A percentile compares a stretch with the other conserved stretches of the same genome.
Conservation (phyloP, 2,888 invertebrate species). For the Spodoptera littoralis region DNA sequence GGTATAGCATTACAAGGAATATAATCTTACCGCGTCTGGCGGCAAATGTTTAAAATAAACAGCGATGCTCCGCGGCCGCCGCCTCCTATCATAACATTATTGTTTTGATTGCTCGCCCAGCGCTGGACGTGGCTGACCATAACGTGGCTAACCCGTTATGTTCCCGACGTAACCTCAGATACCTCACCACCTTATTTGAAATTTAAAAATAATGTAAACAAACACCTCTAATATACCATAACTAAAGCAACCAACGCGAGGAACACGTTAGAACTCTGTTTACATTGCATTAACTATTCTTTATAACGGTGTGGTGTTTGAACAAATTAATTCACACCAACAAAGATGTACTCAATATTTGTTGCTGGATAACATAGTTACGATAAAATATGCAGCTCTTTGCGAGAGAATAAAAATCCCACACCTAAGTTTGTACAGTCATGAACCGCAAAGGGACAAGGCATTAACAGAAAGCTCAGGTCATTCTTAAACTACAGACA, state of each 20-base stretch:
- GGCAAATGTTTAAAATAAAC: conserved; percentile 84
- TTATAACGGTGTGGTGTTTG: conserved; percentile 43
- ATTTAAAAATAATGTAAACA: conserved; percentile 42
- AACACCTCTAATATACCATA: conserved; percentile 45
- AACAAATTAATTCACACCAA: conserved; percentile 50
- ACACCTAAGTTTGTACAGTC: conserved; percentile 22
- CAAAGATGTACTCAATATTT: conserved; percentile 34
- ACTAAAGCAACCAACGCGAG: conserved; percentile 38
- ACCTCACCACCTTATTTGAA: conserved; percentile 31
- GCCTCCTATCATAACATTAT: conserved; percentile 84
- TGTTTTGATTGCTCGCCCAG: conserved; percentile 79
- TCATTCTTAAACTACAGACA: conserved; percentile 20
- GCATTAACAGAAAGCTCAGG: conserved; percentile 23
- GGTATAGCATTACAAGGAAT: conserved; percentile 75
- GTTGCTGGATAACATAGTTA: conserved; percentile 37
- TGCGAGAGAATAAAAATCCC: conserved; percentile 31
- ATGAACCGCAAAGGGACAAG: conserved; percentile 15
- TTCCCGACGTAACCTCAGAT: conserved; percentile 32
- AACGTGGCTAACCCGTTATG: conserved; percentile 37
- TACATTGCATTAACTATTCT: conserved; percentile 43
- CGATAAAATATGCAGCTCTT: conserved; percentile 40
- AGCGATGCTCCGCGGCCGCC: conserved; percentile 66
- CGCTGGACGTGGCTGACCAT: conserved; percentile 55
- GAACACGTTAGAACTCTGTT: conserved; percentile 42
- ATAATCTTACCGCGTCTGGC: conserved; percentile 73